These are phyloP conservation scores for Erebia epiphron DNA, from an alignment of 2,888 invertebrate genomes.

Conservation along the genomic window DNA sequence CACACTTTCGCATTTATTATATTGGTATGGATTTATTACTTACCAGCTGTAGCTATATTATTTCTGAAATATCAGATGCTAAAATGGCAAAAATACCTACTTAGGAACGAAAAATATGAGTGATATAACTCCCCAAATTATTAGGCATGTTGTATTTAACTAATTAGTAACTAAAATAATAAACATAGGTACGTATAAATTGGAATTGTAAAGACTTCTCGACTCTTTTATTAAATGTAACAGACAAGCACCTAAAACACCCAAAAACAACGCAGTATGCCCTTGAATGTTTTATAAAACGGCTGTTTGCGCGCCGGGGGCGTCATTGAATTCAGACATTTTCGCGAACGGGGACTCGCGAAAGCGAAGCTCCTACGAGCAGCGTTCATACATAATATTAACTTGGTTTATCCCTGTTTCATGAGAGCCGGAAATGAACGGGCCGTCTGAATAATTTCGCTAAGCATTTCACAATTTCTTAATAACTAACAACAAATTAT, in stretches of 20 bases:
- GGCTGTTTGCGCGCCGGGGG: conserved; percentile 69
- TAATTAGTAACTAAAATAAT: background rate
- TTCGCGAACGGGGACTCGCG: conserved; percentile 50
- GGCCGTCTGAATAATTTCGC: conserved; percentile 29
- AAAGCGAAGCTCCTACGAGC: conserved; percentile 18
- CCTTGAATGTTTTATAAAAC: conserved; percentile 69
- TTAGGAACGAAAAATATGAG: too few species aligned
- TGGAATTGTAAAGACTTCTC: background rate
- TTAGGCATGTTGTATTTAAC: background rate
- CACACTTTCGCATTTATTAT: too few species aligned
- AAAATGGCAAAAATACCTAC: too few species aligned
- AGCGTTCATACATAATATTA: conserved; percentile 75
- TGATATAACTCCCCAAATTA: too few species aligned
- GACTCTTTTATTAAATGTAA: background rate
- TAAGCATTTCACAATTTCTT: conserved; percentile 11
- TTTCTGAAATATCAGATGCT: too few species aligned
- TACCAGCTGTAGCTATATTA: too few species aligned
- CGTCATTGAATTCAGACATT: conserved; percentile 73
- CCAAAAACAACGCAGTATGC: conserved; percentile 34
- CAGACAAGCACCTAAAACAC: background rate
- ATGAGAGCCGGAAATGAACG: conserved; percentile 28
- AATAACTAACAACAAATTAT: too few species aligned
- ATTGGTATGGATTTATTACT: too few species aligned
- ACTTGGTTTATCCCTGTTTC: conserved; percentile 49
- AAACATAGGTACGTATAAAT: background rate